Percentiles rank a stretch among this genome's conserved stretches.
These are phyloP conservation scores for Cryptus armator DNA, from an alignment of 2,888 invertebrate species.

Conservation along the genomic window DNA sequence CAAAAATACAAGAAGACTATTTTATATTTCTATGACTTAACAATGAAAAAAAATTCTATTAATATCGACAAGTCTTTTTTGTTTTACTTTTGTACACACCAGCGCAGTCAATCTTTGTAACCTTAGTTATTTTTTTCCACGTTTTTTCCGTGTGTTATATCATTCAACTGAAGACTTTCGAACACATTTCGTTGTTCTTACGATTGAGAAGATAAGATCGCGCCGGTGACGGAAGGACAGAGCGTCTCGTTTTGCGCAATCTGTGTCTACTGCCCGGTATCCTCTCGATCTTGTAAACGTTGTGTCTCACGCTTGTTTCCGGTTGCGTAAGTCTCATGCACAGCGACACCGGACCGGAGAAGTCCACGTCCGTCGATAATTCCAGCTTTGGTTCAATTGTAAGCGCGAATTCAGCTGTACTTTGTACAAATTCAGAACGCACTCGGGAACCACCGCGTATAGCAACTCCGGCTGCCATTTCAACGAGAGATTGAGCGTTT, in stretches of 20 bases:
- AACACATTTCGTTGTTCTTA: slow-evolving; percentile 93
- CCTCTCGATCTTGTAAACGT: slow-evolving; percentile 89
- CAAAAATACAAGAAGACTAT: slow-evolving; percentile 76
- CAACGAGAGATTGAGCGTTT: slow-evolving; percentile 92
- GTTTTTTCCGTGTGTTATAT: too few relatives aligned
- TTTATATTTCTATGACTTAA: slow-evolving; percentile 58
- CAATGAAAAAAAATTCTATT: slow-evolving; percentile 14
- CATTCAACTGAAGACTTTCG: slow-evolving; percentile 79
- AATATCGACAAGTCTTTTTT: slow-evolving; percentile 52
- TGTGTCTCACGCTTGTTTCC: slow-evolving; percentile 87
- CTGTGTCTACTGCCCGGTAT: slow-evolving; percentile 88
- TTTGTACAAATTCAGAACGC: slow-evolving; percentile 89
- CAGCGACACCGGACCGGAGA: slow-evolving; percentile 90
- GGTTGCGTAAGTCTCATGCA: slow-evolving; percentile 92
- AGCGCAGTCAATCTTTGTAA: slow-evolving; percentile 3
- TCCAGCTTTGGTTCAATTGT: slow-evolving; percentile 90
- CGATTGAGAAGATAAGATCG: slow-evolving; percentile 91
- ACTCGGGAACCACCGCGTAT: slow-evolving; percentile 88
- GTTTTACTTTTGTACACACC: slow-evolving; percentile 41
- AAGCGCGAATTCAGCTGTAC: slow-evolving; percentile 89
- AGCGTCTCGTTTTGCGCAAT: slow-evolving; percentile 87
- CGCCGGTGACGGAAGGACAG: slow-evolving; percentile 87
- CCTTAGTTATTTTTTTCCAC: not conserved
- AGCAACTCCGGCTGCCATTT: slow-evolving; percentile 90
- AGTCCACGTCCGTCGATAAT: slow-evolving; percentile 91